phyloP scores from a whole-genome alignment of 2,113 vertebrate species.

The Podilymbus podiceps region DNA sequence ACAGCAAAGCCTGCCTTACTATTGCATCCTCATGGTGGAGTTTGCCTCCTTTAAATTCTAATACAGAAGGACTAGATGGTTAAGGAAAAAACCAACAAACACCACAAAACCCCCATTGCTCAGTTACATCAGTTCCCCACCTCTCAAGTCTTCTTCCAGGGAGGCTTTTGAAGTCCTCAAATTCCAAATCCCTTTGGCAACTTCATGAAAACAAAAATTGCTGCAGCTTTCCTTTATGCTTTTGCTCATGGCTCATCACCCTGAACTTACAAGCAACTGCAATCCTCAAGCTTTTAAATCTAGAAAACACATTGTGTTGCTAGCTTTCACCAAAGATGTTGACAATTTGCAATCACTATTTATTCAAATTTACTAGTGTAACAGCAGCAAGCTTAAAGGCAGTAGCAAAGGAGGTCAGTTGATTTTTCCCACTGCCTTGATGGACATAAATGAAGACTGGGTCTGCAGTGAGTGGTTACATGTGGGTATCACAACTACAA shows the following conservation, averaged over 20 bases:
- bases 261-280: too few relatives aligned
- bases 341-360: neutral
- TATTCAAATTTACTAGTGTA: neutral
- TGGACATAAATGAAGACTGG: rapidly evolving
- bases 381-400: neutral
- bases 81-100: too few relatives aligned
- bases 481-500: neutral
- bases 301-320: neutral
- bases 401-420: neutral
- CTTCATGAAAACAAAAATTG: neutral
- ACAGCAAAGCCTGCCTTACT: neutral
- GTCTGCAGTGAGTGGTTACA: too few relatives aligned
- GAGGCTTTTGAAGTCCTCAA: neutral
- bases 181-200: neutral
- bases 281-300: neutral
- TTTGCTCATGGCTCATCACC: neutral
- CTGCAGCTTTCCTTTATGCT: neutral
- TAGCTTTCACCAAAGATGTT: neutral
- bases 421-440: neutral
- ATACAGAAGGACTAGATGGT: neutral
- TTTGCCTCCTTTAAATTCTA: neutral
- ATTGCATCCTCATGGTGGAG: neutral
- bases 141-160: neutral
- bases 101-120: neutral
- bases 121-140: neutral